A percentile compares a stretch with the other conserved stretches of the same genome.
These are phyloP conservation scores for Gymnoscopelus braueri DNA, from an alignment of 2,797 vertebrate species.

Conservation along the genomic window DNA sequence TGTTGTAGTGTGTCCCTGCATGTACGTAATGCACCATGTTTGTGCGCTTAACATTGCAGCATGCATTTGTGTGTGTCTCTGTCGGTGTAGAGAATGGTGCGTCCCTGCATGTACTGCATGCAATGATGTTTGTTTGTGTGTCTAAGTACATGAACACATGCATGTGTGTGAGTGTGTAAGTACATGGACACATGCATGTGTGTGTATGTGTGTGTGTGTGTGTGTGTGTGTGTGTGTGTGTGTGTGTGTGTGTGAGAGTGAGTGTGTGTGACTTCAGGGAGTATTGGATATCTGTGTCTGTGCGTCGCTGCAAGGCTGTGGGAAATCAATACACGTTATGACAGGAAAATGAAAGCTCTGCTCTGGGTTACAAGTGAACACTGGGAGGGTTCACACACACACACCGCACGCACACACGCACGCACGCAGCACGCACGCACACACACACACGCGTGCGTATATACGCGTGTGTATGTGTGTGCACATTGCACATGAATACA, in stretches of 20 bases:
- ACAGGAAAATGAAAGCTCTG: slow-evolving; percentile 81
- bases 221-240: slow-evolving; percentile 30
- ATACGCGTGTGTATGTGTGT: neutral
- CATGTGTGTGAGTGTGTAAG: neutral
- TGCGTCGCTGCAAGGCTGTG: slow-evolving; percentile 69
- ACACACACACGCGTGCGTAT: too few relatives aligned
- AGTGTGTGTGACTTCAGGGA: slow-evolving; percentile 52
- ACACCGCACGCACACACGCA: slow-evolving; percentile 28
- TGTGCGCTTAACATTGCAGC: too few relatives aligned
- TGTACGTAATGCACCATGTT: too few relatives aligned
- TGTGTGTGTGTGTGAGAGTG: neutral
- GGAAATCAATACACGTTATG: slow-evolving; percentile 84
- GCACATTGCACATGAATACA: neutral
- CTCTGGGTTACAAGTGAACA: slow-evolving; percentile 80
- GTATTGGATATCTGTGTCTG: slow-evolving; percentile 54
- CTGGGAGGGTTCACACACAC: slow-evolving; percentile 59
- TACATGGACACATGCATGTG: too few relatives aligned
- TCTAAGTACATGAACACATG: too few relatives aligned
- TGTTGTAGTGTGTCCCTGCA: too few relatives aligned
- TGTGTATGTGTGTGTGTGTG: slow-evolving; percentile 18
- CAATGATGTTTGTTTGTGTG: neutral
- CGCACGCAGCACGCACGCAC: slow-evolving; percentile 20
- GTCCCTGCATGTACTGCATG: too few relatives aligned
- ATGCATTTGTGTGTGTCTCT: too few relatives aligned
- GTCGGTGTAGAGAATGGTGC: too few relatives aligned